Conservation (phyloP, 2,113 vertebrate genomes). For the Apistogramma diplotaenia region DNA sequence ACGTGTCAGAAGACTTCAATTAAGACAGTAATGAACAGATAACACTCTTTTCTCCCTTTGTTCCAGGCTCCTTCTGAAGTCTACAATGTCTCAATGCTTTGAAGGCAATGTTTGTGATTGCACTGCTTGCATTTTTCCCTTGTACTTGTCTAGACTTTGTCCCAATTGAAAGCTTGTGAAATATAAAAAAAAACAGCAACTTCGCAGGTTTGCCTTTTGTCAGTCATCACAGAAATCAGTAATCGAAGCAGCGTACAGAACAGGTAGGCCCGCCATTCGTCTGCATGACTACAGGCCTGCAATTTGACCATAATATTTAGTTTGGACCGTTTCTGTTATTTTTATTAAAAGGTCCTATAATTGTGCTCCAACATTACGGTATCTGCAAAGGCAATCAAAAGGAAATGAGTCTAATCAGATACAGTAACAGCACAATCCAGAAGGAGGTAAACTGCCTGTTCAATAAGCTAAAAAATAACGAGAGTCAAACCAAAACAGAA, state of each 20-base stretch:
- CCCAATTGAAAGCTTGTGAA: background rate
- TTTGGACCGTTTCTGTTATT: background rate
- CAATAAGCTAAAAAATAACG: background rate
- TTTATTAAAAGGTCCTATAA: background rate
- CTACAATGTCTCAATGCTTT: background rate
- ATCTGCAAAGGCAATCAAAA: conserved; percentile 6
- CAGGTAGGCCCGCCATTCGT: background rate
- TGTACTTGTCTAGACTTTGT: background rate
- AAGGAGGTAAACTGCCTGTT: background rate
- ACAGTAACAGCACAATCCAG: background rate
- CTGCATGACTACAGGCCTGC: background rate
- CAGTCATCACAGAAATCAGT: background rate
- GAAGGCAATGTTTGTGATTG: background rate
- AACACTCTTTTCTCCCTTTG: background rate
- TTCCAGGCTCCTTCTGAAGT: background rate
- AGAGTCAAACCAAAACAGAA: background rate
- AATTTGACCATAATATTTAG: background rate
- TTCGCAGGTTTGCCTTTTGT: background rate
- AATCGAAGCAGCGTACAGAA: background rate
- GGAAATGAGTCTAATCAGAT: background rate
- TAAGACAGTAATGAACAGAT: background rate
- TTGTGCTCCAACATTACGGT: background rate
- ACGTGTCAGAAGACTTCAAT: background rate
- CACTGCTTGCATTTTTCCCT: background rate
- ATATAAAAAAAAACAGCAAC: too few relatives aligned